These are phyloP conservation scores for Euzetes globulus DNA, from an alignment of 2,888 invertebrate genomes.

Conservation along the genomic window DNA sequence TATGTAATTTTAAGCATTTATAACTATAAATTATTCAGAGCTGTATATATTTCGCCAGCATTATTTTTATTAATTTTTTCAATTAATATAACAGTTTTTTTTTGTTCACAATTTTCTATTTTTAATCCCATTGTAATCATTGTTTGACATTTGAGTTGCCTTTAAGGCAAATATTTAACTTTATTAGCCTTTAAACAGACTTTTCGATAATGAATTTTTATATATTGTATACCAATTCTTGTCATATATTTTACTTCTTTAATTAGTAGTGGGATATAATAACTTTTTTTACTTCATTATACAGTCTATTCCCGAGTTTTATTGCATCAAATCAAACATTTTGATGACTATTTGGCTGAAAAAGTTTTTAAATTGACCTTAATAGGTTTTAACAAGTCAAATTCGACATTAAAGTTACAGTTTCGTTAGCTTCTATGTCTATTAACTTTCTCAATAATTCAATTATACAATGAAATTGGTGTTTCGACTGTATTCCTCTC, in stretches of 20 bases:
- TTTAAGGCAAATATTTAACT: neutral
- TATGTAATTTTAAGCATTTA: neutral
- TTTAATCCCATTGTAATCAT: neutral
- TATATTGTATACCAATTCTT: neutral
- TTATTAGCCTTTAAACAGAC: neutral
- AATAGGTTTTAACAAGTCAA: too few species aligned
- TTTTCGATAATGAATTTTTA: neutral
- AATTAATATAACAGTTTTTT: neutral
- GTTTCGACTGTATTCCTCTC: too few species aligned
- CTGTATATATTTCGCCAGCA: neutral
- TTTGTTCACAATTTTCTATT: neutral
- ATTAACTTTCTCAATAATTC: too few species aligned
- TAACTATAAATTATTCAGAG: neutral
- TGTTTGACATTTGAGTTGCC: constrained; percentile 6
- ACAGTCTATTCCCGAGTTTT: too few species aligned
- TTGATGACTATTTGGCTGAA: too few species aligned
- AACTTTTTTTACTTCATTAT: too few species aligned
- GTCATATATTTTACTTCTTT: neutral
- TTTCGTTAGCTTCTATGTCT: too few species aligned
- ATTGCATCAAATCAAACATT: too few species aligned
- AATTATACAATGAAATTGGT: too few species aligned
- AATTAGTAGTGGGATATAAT: neutral
- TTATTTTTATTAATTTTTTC: neutral
- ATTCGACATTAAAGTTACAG: too few species aligned
- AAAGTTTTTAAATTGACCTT: too few species aligned